These are phyloP conservation scores for Eutrigla gurnardus DNA, from an alignment of 2,797 vertebrate species.

Conservation along the genomic window DNA sequence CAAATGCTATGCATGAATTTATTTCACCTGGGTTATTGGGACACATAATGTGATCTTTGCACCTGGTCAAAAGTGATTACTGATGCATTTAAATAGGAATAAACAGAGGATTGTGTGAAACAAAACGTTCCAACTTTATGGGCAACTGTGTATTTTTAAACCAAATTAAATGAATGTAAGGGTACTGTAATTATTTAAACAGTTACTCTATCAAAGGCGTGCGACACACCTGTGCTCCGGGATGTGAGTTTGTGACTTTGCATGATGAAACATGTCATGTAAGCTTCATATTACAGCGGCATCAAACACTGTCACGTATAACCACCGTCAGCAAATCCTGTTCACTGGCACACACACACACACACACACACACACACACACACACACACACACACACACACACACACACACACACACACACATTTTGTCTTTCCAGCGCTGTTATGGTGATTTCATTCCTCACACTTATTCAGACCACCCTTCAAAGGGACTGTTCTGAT, in stretches of 20 bases:
- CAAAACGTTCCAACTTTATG: no score
- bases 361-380: neutral
- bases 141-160: neutral
- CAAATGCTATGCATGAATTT: no score
- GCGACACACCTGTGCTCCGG: conserved; percentile 11
- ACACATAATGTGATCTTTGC: no score
- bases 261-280: conserved; percentile 27
- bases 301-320: conserved; percentile 39
- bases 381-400: neutral
- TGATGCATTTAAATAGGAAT: no score
- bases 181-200: neutral
- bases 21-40: no score
- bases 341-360: neutral
- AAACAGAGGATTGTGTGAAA: no score
- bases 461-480: neutral
- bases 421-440: neutral
- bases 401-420: neutral
- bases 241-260: conserved; percentile 21
- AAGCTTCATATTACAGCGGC: conserved; percentile 24
- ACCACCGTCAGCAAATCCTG: conserved; percentile 41
- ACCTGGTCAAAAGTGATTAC: no score
- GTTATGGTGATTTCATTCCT: no score
- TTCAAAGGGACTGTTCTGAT: conserved; percentile 8
- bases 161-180: no score
- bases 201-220: neutral